Evolutionary conservation across 2,888 invertebrate species (phyloP), one percentile per base, ranked within the genome.

Genomic region (Polyommatus icarus): DNA sequence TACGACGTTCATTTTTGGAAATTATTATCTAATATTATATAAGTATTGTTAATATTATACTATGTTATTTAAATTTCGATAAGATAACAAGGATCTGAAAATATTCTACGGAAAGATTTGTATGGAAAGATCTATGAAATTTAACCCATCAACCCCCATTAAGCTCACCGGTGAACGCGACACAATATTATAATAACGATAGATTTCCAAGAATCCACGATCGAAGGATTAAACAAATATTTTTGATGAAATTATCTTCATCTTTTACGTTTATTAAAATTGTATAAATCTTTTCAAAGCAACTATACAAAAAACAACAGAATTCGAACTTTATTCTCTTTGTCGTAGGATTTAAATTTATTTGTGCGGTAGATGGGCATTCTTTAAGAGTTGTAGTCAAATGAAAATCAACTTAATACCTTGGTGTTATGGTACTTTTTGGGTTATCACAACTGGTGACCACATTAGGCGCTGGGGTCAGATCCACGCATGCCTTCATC

Each of bases 401-500:
- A 57, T 20, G 4, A 59, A 73, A 57, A 77, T 40, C 29, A 40
- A 71, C 59, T 46, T 3, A 73, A 61, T 8, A 0, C 0, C 1
- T n/a, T 59, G 0, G 24, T 29, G 15, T 54, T 50, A 75, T 5
- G 6, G 59, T 61, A 59, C 8, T 10, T 40, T 24, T 3, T 50
- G 24, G 73, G 18, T 20, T 73, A 7, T 8, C 6, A 29, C n/a
- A n/a, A 15, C 40, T 73, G 46, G 20, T 40, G 24, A 40, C 61
- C 46, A 73, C 46, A 73, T 72, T 76, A 46, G 76, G 78, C 78
- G 76, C 79, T 79, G 76, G 73, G 81, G 78, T 78, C 80, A 79
- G 78, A 82, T 81, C 82, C 82, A 80, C 81, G 77, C 73, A 79
- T 78, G 80, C 81, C 79, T 81, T 78, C 82, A 83, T 80, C 81